Evolutionary conservation across 2,113 vertebrate genomes (phyloP), one percentile per base, ranked within the genome.

Genomic region (Nematolebias whitei): DNA sequence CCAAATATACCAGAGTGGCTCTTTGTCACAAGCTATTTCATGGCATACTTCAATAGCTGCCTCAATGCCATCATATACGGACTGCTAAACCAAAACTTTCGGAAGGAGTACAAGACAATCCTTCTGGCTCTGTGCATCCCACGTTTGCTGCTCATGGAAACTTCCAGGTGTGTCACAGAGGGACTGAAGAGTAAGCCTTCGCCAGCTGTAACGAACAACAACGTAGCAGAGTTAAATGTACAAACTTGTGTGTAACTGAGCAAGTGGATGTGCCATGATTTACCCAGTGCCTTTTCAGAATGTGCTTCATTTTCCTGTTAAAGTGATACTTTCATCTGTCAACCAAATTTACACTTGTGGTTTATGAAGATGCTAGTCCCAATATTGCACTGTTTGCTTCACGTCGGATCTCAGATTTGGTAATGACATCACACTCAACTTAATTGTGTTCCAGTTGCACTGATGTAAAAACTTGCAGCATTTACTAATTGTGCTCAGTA

Each of bases 21-120:
- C 9, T 91, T 91, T 57, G 82, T 91, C 74, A 87, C 77, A 1
- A 90, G 89, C 64, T 92, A 92, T 78, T 92, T 92, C 1, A 92
- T 91, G 90, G 90, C 90, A 0, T 92, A 91, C 65, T 92, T 92
- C 72, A 92, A 92, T 82, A 92, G 90, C 73, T 89, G 89, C 80
- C 88, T 92, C 70, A 90, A 92, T 12, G 89, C 90, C 52, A 71
- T 92, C 57, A 91, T 92, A 50, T 92, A 92, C 2, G 90, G 90
- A 50, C 74, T 92, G 4, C 77, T 92, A 1, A 91, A 92, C 84
- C 89, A 90, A 78, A 91, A 92, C 76, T 92, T 92, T 38, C 79
- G 89, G 3, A 92, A 91, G 61, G 90, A 92, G 76, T 92, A 92
- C 80, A 92, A 90, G 68, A 90, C 85, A 0, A 90, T 92, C 48